These are phyloP conservation scores for Halcyon leucocephala DNA, from an alignment of 2,797 vertebrate genomes.

Conservation along the genomic window DNA sequence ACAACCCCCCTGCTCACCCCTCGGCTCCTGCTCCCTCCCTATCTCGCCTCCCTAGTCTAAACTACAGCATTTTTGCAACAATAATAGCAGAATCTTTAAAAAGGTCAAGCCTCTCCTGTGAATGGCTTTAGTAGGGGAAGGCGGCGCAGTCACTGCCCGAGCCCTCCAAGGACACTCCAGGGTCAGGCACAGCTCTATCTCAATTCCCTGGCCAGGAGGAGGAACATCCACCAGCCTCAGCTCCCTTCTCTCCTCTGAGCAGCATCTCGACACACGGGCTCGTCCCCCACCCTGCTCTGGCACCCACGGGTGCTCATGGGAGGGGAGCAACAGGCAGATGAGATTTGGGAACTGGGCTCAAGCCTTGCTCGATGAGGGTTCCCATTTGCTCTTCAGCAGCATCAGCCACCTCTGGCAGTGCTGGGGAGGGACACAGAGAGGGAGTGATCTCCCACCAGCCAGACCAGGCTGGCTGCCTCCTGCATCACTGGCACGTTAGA, in stretches of 20 bases:
- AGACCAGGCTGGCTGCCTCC: too few species aligned
- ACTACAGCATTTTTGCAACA: background rate
- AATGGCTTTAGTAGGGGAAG: background rate
- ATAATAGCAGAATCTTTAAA: background rate
- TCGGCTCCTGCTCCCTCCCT: background rate
- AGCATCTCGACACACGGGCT: rapidly evolving
- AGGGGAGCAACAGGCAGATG: rapidly evolving
- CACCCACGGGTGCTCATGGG: rapidly evolving
- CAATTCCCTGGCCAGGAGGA: background rate
- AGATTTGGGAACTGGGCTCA: rapidly evolving
- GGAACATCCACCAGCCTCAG: background rate
- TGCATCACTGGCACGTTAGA: rapidly evolving
- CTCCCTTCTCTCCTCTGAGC: background rate
- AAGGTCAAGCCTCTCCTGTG: background rate
- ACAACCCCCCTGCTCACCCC: background rate
- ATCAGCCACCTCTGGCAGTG: background rate
- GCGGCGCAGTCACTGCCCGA: background rate
- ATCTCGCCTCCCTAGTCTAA: background rate
- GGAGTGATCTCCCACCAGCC: background rate
- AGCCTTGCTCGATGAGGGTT: background rate
- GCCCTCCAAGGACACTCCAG: background rate
- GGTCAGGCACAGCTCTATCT: background rate
- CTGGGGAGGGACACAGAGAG: background rate
- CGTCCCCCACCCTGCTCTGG: rapidly evolving
- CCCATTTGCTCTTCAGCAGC: background rate